Evolutionary conservation across 2,797 vertebrate species (phyloP).

Genomic region (Ibycter americanus): DNA sequence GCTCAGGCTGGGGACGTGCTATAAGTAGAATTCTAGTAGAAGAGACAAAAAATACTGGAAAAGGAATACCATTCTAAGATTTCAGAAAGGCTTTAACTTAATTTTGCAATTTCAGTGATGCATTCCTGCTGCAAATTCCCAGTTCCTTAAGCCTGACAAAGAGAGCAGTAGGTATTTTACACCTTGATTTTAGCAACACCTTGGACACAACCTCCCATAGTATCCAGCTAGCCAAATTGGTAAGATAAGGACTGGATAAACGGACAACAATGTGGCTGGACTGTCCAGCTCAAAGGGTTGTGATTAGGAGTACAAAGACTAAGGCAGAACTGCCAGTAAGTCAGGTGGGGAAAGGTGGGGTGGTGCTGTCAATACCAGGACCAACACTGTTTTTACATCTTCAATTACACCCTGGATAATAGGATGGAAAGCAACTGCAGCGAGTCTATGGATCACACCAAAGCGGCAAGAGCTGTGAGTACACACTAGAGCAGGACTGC

Average conservation of each 20-base stretch:
- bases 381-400: not conserved
- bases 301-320: not conserved
- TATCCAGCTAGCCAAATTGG: not conserved
- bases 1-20: not conserved
- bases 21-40: not conserved
- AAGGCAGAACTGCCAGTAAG: not conserved
- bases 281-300: not conserved
- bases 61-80: not conserved
- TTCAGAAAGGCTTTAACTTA: not conserved
- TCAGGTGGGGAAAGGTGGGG: fast-evolving
- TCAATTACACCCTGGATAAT: not conserved
- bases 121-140: not conserved
- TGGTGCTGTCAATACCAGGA: not conserved
- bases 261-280: not conserved
- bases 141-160: not conserved
- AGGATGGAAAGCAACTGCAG: not conserved
- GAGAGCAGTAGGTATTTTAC: not conserved
- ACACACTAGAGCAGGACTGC: not conserved
- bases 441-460: not conserved
- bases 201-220: not conserved
- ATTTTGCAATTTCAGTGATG: not conserved
- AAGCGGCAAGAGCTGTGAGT: not conserved
- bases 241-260: not conserved
- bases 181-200: not conserved
- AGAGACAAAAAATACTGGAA: not conserved